Conservation (phyloP, 2,888 invertebrate genomes). For the Hoplodrina ambigua region DNA sequence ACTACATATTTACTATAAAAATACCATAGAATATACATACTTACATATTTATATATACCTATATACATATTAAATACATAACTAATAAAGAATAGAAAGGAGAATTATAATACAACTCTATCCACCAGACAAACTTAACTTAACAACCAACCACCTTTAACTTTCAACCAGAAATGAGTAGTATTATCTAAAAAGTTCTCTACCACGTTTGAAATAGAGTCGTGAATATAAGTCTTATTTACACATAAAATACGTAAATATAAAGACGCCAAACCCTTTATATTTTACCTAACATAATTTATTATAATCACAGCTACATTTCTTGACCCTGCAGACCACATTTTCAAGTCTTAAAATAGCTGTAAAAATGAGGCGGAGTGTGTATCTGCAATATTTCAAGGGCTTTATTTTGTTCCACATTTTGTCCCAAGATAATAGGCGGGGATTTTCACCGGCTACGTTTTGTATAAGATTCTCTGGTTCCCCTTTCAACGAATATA, state of each 20-base stretch:
- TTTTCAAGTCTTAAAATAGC: conserved; percentile 50
- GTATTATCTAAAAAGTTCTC: no score
- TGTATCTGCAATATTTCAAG: conserved; percentile 57
- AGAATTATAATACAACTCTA: no score
- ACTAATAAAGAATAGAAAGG: no score
- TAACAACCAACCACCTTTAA: no score
- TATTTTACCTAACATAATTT: conserved; percentile 23
- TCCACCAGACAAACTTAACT: no score
- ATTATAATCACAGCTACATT: conserved; percentile 19
- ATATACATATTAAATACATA: no score
- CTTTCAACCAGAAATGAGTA: background rate
- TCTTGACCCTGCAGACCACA: conserved; percentile 21
- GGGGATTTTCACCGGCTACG: conserved; percentile 44
- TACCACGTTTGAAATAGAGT: conserved; percentile 1
- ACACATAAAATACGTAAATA: background rate
- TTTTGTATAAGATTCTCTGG: conserved; percentile 43
- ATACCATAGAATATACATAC: no score
- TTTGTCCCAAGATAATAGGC: conserved; percentile 55
- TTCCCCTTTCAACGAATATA: conserved; percentile 48
- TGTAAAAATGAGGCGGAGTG: conserved; percentile 47
- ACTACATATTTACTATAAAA: no score
- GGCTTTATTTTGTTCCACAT: conserved; percentile 54
- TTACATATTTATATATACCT: no score
- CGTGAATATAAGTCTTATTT: background rate
- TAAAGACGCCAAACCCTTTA: conserved; percentile 10